Base-by-base conservation (phyloP, 2,888 invertebrate genomes). In the Rhagonycha fulva region DNA sequence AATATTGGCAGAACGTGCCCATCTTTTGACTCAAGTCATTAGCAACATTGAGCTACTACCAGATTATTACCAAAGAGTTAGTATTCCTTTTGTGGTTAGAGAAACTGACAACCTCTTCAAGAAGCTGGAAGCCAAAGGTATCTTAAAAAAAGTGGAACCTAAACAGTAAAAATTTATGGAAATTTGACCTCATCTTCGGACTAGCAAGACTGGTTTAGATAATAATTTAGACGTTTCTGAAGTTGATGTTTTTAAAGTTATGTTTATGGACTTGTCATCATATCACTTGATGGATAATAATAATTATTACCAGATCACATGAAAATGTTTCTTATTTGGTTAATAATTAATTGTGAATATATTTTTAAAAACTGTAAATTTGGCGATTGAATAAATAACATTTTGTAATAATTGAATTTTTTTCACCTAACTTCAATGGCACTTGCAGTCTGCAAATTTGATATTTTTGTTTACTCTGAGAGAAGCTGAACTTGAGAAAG, bases 21-120 rank as follows among this genome's bases (percentile, higher is more conserved):
- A 98, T 87, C 88, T 98, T 74, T 90, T 99, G 11, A 92, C 94
- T 67, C 94, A 94, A 9, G 96, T 98, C 72, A 98, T 99, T 71
- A 92, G 92, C 86, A 99, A 99, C 86, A 92, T 99, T 80, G 93
- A 96, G 89, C 88, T 96, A 82, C 89, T 93, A 84, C 87, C 93
- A 1, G 91, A 96, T 83, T 98, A 96, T 88, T 99, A 99, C 87
- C 90, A 94, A 85, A 93, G 92, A 84, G 93, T 93, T 0, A 94
- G 94, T 0, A 85, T 99, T 78, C 93, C 96, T 0, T 98, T 96
- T 88, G 92, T 93, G 26, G 89, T 96, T 14, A 91, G 92, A 77
- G 94, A 96, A 86, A 93, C 92, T 84, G 94, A 95, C 84, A 91
- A 91, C 67, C 88, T 97, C 23, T 94, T 92, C 83, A 89, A 90